Base-by-base conservation (phyloP, 2,888 invertebrate species). In the Rhorus exstirpatorius region DNA sequence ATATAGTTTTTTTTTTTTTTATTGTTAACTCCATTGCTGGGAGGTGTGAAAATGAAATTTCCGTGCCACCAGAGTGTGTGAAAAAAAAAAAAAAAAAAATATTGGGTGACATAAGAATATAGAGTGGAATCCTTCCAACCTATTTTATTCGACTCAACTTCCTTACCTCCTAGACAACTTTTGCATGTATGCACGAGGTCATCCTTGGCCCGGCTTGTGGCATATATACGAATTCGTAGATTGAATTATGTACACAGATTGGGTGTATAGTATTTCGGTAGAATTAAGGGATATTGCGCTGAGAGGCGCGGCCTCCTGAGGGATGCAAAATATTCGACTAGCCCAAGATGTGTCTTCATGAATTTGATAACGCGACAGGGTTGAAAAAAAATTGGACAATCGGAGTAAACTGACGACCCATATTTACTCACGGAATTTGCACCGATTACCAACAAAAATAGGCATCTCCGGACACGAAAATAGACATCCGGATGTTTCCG, bases 151-250 rank as follows among this genome's bases (percentile, higher is more conserved):
- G 14, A 26, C 35, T 35, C 26, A 7, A 17, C 17, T 19, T 49
- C 6, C 49, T 10, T 10, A n/a, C 8, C 2, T 31, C 3, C 31
- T 58, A 14, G 1, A 14, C 10, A 17, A 38, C 38, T 60, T 35
- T 60, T 60, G 17, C 38, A 38, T 31, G 60, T 60, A 60, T 60
- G 60, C 19, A 38, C 38, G 60, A 60, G 60, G 38, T 8, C 60
- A 17, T 19, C 10, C 17, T 38, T 38, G 35, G 17, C 10, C 1
- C 14, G 8, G 58, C 6, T 14, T 26, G n/a, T n/a, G n/a, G n/a
- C n/a, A n/a, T n/a, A n/a, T n/a, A 8, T 19, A 35, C 19, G 38
- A 19, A 60, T 19, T 35, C 60, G n/a, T 3, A 17, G 19, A 19
- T 17, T 19, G 12, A 38, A 58, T 31, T 31, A n/a, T n/a, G n/a